phyloP scores from a whole-genome alignment of 2,797 vertebrate genomes.

The Enteromius trimaculatus region DNA sequence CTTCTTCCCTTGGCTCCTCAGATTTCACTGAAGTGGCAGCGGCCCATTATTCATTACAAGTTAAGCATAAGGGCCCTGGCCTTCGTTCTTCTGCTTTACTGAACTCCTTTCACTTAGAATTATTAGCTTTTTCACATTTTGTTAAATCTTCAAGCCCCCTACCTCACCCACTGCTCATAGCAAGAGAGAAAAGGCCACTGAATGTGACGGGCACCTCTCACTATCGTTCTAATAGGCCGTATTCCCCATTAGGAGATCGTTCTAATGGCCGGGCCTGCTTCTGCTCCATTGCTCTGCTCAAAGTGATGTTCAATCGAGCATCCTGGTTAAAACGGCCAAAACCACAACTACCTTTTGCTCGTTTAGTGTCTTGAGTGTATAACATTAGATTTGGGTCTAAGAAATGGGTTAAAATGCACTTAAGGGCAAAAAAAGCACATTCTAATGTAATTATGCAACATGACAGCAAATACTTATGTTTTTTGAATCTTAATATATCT shows the following conservation, averaged over 20 bases:
- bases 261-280: conserved; percentile 70
- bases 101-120: conserved; percentile 60
- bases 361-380: conserved; percentile 62
- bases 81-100: conserved; percentile 63
- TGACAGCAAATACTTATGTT: neutral
- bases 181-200: conserved; percentile 51
- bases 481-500: neutral
- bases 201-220: conserved; percentile 73
- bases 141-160: conserved; percentile 41
- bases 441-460: conserved; percentile 16
- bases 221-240: conserved; percentile 72
- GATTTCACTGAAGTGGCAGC: conserved; percentile 85
- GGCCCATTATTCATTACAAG: conserved; percentile 82
- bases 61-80: conserved; percentile 79
- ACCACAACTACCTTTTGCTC: conserved; percentile 69
- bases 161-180: conserved; percentile 46
- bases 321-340: conserved; percentile 61
- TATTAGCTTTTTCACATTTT: conserved; percentile 54
- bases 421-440: neutral
- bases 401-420: neutral
- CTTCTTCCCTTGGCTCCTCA: conserved; percentile 80
- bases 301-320: conserved; percentile 75
- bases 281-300: conserved; percentile 76
- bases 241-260: conserved; percentile 63
- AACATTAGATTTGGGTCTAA: conserved; percentile 65